Base-by-base conservation (phyloP, 2,113 vertebrate genomes). In the Spea multiplicata region DNA sequence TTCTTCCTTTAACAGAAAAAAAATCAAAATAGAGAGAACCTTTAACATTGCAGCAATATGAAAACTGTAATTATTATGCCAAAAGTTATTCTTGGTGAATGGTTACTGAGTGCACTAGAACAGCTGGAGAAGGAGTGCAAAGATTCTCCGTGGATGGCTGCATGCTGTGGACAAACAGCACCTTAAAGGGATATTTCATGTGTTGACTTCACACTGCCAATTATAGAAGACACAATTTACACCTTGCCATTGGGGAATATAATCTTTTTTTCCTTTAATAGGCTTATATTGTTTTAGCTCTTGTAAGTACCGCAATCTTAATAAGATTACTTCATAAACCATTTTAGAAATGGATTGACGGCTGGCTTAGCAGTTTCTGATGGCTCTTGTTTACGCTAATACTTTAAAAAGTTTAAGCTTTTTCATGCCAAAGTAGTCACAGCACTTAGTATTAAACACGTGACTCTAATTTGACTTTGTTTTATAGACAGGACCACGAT, bases 261-360 rank as follows among this genome's bases (percentile, higher is more conserved):
- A 72, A 70, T 61, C 66, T 46, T 48, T 70, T 17, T 17, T 12
- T 59, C 3, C 55, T 59, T 12, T 13, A 13, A 76, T 76, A 59
- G 66, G 52, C 65, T 48, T 3, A 44, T 44, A 69, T 59, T 16
- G 66, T 16, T 47, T 76, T 69, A 50, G 48, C 53, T 68, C 65
- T 57, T 68, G 74, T 76, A 76, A 76, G n/a, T 76, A 76, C 52
- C 13, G 53, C 66, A 77, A 77, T 17, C 59, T 57, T 30, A 70
- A 77, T 68, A 62, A 62, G 75, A 77, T 70, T 62, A 70, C 46
- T 5, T 44, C 70, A 8, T 62, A 71, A 71, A 77, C 52, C 53
- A 49, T 77, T 69, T 77, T 77, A 70, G 16, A 77, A 77, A 77
- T 70, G 50, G 65, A 49, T 10, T 49, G 73, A 62, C 53, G 57